These are phyloP conservation scores for Myripristis jacobus DNA, from an alignment of 2,797 vertebrate genomes.

Conservation along the genomic window DNA sequence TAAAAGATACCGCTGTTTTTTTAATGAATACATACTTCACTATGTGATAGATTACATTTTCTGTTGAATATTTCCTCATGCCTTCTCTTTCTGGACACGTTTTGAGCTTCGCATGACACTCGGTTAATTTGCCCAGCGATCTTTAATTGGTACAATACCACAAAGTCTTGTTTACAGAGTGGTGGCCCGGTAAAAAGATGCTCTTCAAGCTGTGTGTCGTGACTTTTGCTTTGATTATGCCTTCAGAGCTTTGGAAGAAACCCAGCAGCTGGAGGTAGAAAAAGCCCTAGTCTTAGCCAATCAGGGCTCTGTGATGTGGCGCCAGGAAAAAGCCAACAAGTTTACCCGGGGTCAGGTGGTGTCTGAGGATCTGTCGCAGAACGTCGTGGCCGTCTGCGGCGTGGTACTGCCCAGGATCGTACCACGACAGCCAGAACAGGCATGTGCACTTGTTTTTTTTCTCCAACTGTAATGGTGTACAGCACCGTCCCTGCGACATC, in stretches of 20 bases:
- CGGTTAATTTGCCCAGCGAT: background rate
- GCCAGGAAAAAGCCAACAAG: conserved; percentile 84
- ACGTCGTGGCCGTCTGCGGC: conserved; percentile 91
- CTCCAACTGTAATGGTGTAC: background rate
- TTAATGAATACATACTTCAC: background rate
- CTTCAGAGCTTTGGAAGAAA: conserved; percentile 90
- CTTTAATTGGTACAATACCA: too few relatives aligned
- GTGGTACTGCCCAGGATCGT: conserved; percentile 87
- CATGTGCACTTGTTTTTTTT: conserved; percentile 50
- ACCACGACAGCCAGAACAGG: conserved; percentile 76
- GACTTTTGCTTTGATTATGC: background rate
- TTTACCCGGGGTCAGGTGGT: conserved; percentile 87
- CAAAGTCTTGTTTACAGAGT: background rate
- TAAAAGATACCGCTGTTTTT: background rate
- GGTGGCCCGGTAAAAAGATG: too few relatives aligned
- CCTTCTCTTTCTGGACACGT: background rate
- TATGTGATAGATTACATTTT: background rate
- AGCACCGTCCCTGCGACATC: background rate
- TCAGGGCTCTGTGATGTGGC: conserved; percentile 86
- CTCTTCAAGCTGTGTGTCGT: background rate
- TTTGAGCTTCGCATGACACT: too few relatives aligned
- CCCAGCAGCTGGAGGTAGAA: conserved; percentile 88
- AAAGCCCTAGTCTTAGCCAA: conserved; percentile 91
- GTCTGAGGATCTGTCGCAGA: conserved; percentile 88
- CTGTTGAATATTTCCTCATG: background rate